Base-by-base conservation (phyloP, 2,888 invertebrate genomes). In the Gymnocheta viridis region DNA sequence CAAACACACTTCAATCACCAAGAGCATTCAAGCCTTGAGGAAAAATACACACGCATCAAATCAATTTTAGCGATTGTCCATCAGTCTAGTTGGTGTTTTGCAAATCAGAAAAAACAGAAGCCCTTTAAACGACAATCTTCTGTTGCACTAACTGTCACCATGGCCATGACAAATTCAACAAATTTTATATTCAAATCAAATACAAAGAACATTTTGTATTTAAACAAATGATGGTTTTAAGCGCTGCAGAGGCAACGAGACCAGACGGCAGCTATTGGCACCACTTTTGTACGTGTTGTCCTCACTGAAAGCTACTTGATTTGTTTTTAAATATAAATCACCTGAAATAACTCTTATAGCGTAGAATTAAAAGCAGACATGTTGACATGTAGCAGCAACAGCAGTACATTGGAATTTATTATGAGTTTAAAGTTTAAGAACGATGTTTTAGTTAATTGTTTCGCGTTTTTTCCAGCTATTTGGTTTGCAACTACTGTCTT, bases 221-320 rank as follows among this genome's bases (percentile, higher is more conserved):
- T n/a, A n/a, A 41, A 64, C 27, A 62, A 74, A 74, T 44, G 44
- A 66, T 66, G 44, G 44, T 32, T n/a, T 62, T n/a, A 29, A 51
- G 29, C 62, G 10, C 38, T 51, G 51, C 29, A 35, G 44, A 14
- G 32, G 7, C 44, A 72, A 44, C 5, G 3, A 22, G 35, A 24
- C 58, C 29, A 76, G 54, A 44, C 64, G 56, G 12, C 32, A 56
- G 54, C 41, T 66, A 66, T 56, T 76, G 54, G 32, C 64, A 76
- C 64, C 44, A 44, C n/a, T 35, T 17, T 5, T 17, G 54, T 58
- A 32, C n/a, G 58, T 72, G 56, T 0, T 3, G 19, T 54, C 41
- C 70, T 41, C 29, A 19, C 19, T 27, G 29, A 12, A 14, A 56
- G 29, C 14, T 29, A 10, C 47, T 47, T 41, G 9, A 44, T 9